phyloP scores from a whole-genome alignment of 2,888 invertebrate genomes.

The Ectemnius lituratus region DNA sequence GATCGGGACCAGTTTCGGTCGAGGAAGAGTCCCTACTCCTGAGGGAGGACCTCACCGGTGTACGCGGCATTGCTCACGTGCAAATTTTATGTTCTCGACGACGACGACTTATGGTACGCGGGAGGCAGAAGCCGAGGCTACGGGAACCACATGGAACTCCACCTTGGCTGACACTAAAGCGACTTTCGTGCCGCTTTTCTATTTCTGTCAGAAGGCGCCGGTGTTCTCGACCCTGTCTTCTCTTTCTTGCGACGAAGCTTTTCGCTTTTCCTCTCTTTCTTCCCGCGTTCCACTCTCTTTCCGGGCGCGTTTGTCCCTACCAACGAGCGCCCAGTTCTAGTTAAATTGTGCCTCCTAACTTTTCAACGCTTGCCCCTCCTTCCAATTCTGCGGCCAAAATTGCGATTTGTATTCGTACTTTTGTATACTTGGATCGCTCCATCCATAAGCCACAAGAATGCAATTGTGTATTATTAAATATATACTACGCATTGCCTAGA shows the following conservation, averaged over 20 bases:
- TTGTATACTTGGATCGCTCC: too few species aligned
- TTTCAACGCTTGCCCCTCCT: too few species aligned
- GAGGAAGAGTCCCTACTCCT: constrained; percentile 83
- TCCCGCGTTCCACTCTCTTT: constrained; percentile 7
- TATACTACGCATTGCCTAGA: too few species aligned
- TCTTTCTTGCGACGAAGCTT: constrained; percentile 23
- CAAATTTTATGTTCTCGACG: constrained; percentile 6
- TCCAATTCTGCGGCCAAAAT: too few species aligned
- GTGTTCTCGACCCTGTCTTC: constrained; percentile 30
- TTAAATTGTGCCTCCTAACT: too few species aligned
- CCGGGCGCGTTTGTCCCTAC: neutral
- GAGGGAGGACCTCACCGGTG: constrained; percentile 80
- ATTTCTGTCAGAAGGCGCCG: constrained; percentile 54
- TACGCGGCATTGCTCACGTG: constrained; percentile 62
- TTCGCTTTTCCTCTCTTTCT: constrained; percentile 33
- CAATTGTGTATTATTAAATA: too few species aligned
- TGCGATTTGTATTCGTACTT: too few species aligned
- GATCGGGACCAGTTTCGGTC: constrained; percentile 83
- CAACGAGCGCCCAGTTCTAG: neutral
- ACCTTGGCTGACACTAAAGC: constrained; percentile 44
- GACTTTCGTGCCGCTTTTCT: constrained; percentile 59
- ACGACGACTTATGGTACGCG: too few species aligned
- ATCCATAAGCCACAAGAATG: too few species aligned
- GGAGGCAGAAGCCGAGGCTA: constrained; percentile 10
- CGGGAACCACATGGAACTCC: constrained; percentile 45